Conservation (phyloP, 2,888 invertebrate species). For the Tenodera sinensis region DNA sequence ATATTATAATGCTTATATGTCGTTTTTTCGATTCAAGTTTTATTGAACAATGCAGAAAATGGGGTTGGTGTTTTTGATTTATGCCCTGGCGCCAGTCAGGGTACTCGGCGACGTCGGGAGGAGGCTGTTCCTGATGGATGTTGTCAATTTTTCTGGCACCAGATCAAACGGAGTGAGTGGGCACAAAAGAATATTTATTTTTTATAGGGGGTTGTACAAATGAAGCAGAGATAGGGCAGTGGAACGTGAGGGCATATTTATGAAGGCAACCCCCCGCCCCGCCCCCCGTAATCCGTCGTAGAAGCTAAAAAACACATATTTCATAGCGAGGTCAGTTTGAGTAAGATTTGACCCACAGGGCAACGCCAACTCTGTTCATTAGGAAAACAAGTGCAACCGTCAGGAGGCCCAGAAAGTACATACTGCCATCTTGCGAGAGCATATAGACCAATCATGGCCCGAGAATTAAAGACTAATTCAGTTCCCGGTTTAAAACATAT, state of each 20-base stretch:
- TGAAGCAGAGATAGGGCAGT: background rate
- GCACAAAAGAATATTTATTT: background rate
- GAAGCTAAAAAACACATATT: slow-evolving; percentile 14
- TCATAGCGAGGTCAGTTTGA: background rate
- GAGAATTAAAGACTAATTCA: no score
- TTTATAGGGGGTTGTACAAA: background rate
- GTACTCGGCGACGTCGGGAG: background rate
- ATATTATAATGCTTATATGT: background rate
- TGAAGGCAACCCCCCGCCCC: background rate
- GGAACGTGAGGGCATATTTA: background rate
- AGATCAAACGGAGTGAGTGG: slow-evolving; percentile 15
- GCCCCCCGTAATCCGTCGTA: background rate
- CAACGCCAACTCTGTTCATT: no score
- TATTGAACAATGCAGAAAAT: background rate
- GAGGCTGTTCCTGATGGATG: slow-evolving; percentile 17
- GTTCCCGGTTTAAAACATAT: no score
- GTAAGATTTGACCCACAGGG: background rate
- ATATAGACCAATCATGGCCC: no score
- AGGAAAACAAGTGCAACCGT: no score
- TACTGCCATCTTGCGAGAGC: no score
- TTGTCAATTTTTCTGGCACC: slow-evolving; percentile 26
- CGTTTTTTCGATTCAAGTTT: background rate
- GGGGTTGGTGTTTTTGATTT: slow-evolving; percentile 16
- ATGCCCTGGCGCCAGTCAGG: background rate
- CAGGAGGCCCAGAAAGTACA: no score